Evolutionary conservation across 1,140 invertebrate genomes (phyloP), one percentile per base, ranked within the genome.

Genomic region (Drosophila takahashii): DNA sequence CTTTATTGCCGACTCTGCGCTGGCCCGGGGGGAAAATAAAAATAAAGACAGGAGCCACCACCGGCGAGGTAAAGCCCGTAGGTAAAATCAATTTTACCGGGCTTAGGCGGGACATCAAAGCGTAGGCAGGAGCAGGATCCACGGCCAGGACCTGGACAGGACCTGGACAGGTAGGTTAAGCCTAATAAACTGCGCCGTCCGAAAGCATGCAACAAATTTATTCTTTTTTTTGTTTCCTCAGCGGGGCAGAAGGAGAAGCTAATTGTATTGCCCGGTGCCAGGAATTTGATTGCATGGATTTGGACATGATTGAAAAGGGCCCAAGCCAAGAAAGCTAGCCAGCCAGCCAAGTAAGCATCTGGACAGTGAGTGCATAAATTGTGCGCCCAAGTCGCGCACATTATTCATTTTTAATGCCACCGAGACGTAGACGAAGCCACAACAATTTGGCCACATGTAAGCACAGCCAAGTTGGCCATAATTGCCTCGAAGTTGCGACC

Each of bases 361-460:
- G 74, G 61, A 56, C 67, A 39, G 32, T 29, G 34, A 86, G 81
- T 86, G 83, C 83, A 86, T 86, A 87, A 87, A 86, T 87, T 79
- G 75, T 87, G 65, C 58, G 79, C 70, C 62, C 84, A 65, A 71
- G 80, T 71, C 77, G 81, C 77, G 81, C 67, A 75, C 85, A 89
- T 89, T 90, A 89, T 89, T 89, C 86, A 89, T 89, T 89, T 86
- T 89, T 90, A 89, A 89, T 89, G 85, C 86, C 67, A 61, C 76
- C 83, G 69, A 56, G 79, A 81, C 73, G 60, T 36, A 47, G 45
- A 56, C 37, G 29, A 32, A 71, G 74, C 84, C 85, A 90, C 85
- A 89, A 89, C 85, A 90, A 85, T 89, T 90, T 89, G 85, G 85
- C 85, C 85, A 89, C 85, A 90, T 86, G 84, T 86, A 86, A 86